A percentile compares a stretch with the other conserved stretches of the same genome.
Evolutionary conservation across 2,797 vertebrate species (phyloP).

Genomic region (Euphonia xanthogaster): DNA sequence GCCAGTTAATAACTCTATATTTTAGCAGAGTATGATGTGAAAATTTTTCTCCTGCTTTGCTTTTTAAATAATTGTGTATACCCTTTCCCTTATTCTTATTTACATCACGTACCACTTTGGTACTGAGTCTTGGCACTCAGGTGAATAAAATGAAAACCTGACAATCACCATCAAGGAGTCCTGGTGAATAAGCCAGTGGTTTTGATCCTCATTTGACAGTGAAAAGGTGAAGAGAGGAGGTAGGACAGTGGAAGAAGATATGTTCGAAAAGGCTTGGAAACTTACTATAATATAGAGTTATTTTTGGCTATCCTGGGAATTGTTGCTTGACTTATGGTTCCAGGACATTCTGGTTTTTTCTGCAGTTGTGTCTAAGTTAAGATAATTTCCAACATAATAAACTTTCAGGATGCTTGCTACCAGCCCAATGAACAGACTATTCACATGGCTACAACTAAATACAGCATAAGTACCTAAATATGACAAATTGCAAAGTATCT

Average conservation of each 20-base stretch:
- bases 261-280: neutral
- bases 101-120: neutral
- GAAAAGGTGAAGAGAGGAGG: neutral
- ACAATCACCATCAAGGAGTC: neutral
- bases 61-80: neutral
- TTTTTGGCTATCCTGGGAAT: neutral
- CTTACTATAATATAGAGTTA: neutral
- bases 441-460: neutral
- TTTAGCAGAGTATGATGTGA: neutral
- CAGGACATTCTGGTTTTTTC: neutral
- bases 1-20: neutral
- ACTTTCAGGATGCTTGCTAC: neutral
- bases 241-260: neutral
- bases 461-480: neutral
- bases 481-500: neutral
- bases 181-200: neutral
- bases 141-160: neutral
- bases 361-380: neutral
- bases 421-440: neutral
- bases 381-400: neutral
- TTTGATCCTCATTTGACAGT: neutral
- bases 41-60: neutral
- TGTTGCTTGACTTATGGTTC: neutral
- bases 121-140: neutral
- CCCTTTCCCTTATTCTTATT: neutral